Percentiles rank a stretch among this genome's conserved stretches.
phyloP scores from a whole-genome alignment of 2,888 invertebrate species.

The Alloscopus bannaensis region DNA sequence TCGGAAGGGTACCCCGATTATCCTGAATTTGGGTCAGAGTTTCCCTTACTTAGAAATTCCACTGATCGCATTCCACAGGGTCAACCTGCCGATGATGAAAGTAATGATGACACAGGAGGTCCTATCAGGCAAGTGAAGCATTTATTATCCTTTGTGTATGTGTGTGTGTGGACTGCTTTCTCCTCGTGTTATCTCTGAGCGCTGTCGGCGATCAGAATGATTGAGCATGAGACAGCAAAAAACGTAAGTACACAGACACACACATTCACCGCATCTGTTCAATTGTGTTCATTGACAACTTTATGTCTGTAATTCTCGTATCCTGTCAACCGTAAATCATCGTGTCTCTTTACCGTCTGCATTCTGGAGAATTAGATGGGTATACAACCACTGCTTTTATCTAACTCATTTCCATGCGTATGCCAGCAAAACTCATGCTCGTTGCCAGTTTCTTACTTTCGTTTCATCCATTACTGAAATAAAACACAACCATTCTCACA shows the following conservation, averaged over 20 bases:
- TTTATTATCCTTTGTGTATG: not conserved
- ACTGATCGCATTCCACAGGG: conserved; percentile 72
- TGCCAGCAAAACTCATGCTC: too few species aligned
- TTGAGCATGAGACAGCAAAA: not conserved
- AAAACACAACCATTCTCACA: too few species aligned
- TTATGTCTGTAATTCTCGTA: too few species aligned
- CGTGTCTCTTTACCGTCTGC: conserved; percentile 89
- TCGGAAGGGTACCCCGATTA: conserved; percentile 78
- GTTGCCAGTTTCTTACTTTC: too few species aligned
- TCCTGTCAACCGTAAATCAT: too few species aligned
- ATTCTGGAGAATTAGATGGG: conserved; percentile 75
- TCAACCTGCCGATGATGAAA: conserved; percentile 71
- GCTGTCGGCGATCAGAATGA: not conserved
- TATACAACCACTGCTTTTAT: conserved; percentile 48
- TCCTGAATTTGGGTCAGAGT: conserved; percentile 73
- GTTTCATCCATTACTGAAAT: too few species aligned
- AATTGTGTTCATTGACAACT: not conserved
- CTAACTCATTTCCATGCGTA: too few species aligned
- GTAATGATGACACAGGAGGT: conserved; percentile 72
- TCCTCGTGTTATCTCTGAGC: not conserved
- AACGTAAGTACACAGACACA: not conserved
- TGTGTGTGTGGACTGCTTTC: not conserved
- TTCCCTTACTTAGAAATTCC: conserved; percentile 72
- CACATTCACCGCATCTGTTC: not conserved
- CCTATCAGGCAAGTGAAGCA: conserved; percentile 70